Percentiles rank a stretch among this genome's conserved stretches.
phyloP scores from a whole-genome alignment of 2,797 vertebrate species.

The Acomys russatus region DNA sequence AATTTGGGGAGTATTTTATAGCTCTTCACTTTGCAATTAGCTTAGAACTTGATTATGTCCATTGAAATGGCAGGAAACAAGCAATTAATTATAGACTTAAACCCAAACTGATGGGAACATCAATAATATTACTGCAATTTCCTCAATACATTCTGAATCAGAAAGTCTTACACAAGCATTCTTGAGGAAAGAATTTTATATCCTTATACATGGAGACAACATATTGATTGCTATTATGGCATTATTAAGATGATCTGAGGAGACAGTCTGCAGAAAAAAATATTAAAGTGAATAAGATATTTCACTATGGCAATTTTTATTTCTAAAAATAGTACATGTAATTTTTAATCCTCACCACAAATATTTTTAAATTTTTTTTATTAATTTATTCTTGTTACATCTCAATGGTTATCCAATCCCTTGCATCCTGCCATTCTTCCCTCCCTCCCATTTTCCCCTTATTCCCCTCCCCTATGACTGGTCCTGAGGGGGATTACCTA shows the following conservation, averaged over 20 bases:
- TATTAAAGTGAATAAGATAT: not conserved
- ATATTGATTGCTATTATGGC: not conserved
- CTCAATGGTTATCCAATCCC: too few species aligned
- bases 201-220: not conserved
- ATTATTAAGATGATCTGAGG: not conserved
- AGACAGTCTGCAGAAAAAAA: not conserved
- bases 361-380: too few species aligned
- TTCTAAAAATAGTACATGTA: not conserved
- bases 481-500: too few species aligned
- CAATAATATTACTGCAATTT: not conserved
- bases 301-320: not conserved
- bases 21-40: not conserved
- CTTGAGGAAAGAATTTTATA: not conserved
- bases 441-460: too few species aligned
- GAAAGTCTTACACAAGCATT: not conserved
- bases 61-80: not conserved
- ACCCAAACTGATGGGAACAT: slow-evolving; percentile 79
- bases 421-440: too few species aligned
- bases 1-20: not conserved
- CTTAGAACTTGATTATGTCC: not conserved
- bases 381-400: too few species aligned
- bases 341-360: too few species aligned
- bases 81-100: slow-evolving; percentile 87
- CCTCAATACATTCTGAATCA: not conserved
- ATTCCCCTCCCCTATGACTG: too few species aligned